Evolutionary conservation across 2,888 invertebrate genomes (phyloP), one percentile per base, ranked within the genome.

Genomic region (Chirona hameri): DNA sequence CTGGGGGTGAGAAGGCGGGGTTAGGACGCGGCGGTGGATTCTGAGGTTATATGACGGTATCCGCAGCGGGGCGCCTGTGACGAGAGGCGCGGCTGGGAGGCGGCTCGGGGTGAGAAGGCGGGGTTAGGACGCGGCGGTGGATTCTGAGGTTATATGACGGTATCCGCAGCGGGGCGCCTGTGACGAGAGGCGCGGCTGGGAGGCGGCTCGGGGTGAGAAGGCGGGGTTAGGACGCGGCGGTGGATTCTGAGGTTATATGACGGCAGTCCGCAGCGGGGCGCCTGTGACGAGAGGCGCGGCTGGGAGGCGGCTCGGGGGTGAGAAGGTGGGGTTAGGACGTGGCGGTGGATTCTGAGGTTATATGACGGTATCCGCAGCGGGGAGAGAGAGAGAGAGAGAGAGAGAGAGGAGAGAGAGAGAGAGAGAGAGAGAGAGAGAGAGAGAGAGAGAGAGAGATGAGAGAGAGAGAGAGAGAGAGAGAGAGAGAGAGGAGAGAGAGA

Each of bases 381-480:
- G n/a, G n/a, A 57, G 21, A 27, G 31, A n/a, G 31, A 60, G 65
- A 55, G 31, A 29, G 15, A 31, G 69, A 65, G 69, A 82, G 82
- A 69, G 48, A n/a, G n/a, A 85, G 48, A 48, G 48, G 12, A 48
- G 48, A 48, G 48, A 48, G 9, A 48, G 48, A 48, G 48, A 48
- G 9, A 48, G 48, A 48, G 48, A 48, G 9, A 48, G 48, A 48
- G 48, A 48, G 9, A 48, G 48, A 48, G 48, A 48, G 9, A 48
- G 48, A 48, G 48, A 48, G 9, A 48, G 48, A 48, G 48, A 48
- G 9, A 48, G 48, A 48, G 48, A 48, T 12, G 12, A 48, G 12
- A 48, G 9, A 48, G 48, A 48, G 9, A 48, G 48, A 48, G 9
- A 48, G 48, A 48, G 48, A 48, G 48, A 7, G 48, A 48, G 48